Evolutionary conservation across 2,113 vertebrate genomes (phyloP).

Genomic region (Vicugna pacos): DNA sequence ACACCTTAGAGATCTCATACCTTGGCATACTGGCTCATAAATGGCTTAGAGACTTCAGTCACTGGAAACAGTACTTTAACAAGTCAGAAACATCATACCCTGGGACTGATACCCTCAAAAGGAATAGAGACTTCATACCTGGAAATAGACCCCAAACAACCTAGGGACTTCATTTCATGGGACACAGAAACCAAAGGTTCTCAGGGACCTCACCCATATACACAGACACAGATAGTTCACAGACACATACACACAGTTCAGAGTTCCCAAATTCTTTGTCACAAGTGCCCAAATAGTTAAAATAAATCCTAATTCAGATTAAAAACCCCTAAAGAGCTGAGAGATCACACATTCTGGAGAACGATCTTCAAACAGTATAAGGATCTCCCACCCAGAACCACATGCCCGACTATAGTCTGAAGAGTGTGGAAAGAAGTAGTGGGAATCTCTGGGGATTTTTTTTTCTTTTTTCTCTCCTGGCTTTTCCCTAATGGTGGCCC

Average conservation of each 20-base stretch:
- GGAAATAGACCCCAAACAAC: background rate
- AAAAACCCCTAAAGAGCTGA: background rate
- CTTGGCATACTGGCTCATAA: background rate
- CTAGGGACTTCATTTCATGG: background rate
- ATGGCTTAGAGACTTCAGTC: background rate
- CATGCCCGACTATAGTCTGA: background rate
- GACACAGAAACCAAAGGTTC: background rate
- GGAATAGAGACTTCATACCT: background rate
- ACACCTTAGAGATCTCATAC: background rate
- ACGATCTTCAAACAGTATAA: background rate
- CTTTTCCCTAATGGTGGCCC: background rate
- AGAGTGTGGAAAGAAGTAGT: background rate
- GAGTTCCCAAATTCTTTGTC: constrained; percentile 1
- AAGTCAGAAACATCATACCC: background rate
- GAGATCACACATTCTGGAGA: background rate
- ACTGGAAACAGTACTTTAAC: background rate
- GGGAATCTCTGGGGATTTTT: background rate
- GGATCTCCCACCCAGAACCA: background rate
- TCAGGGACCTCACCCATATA: background rate
- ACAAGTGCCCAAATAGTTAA: background rate
- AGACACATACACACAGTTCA: background rate
- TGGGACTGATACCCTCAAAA: background rate
- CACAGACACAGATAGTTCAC: background rate
- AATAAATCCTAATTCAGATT: constrained; percentile 4
- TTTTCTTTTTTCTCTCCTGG: background rate